These are phyloP conservation scores for Carassius auratus DNA, from an alignment of 2,113 vertebrate species.

Conservation along the genomic window DNA sequence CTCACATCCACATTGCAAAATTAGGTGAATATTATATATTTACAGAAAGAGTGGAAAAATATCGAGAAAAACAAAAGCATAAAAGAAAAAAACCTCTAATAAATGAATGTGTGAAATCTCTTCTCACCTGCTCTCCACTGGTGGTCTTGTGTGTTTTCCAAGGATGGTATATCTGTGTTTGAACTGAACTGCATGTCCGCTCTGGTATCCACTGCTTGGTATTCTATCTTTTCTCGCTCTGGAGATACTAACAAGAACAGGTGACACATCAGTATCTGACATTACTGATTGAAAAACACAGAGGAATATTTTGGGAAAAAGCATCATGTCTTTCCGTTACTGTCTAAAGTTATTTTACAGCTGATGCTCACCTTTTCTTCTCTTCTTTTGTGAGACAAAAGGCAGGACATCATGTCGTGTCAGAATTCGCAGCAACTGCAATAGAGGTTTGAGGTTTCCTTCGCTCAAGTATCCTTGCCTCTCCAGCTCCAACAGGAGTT, in stretches of 20 bases:
- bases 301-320: too few species aligned
- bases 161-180: slow-evolving; percentile 59
- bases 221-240: slow-evolving; percentile 70
- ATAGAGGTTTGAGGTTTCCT: slow-evolving; percentile 80
- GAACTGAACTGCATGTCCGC: slow-evolving; percentile 67
- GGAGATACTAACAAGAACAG: slow-evolving; percentile 80
- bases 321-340: too few species aligned
- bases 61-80: neutral
- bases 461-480: slow-evolving; percentile 82
- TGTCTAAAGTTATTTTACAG: neutral
- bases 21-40: neutral
- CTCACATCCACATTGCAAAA: too few species aligned
- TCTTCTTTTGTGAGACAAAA: slow-evolving; percentile 82
- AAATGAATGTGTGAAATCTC: neutral
- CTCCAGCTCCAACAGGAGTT: slow-evolving; percentile 85
- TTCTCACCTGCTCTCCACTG: slow-evolving; percentile 78
- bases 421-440: slow-evolving; percentile 84
- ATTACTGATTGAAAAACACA: neutral
- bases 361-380: slow-evolving; percentile 78
- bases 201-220: slow-evolving; percentile 58
- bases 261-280: slow-evolving; percentile 25
- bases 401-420: slow-evolving; percentile 87
- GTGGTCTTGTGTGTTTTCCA: slow-evolving; percentile 56
- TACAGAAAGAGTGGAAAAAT: neutral
- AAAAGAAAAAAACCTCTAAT: neutral